These are phyloP conservation scores for Linepithema humile DNA, from an alignment of 1,140 invertebrate species.

Conservation along the genomic window DNA sequence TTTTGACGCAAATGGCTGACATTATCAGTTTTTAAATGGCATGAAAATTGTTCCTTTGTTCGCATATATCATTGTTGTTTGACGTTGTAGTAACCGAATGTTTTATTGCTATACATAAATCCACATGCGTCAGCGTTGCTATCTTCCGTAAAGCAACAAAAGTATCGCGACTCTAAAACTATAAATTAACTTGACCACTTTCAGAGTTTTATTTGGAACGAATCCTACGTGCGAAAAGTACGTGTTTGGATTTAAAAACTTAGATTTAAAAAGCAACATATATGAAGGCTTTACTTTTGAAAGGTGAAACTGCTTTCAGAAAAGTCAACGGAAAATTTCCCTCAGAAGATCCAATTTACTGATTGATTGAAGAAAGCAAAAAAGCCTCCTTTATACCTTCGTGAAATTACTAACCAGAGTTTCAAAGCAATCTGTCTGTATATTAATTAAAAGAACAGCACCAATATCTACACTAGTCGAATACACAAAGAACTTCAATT, in stretches of 20 bases:
- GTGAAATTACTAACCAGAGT: neutral
- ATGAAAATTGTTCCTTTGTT: neutral
- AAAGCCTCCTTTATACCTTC: neutral
- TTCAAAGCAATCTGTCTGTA: neutral
- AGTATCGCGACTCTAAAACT: neutral
- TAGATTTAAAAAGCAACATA: neutral
- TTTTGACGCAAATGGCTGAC: neutral
- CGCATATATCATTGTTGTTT: neutral
- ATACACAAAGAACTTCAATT: conserved; percentile 4
- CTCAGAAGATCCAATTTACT: conserved; percentile 14
- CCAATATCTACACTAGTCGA: neutral
- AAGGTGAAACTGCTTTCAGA: neutral
- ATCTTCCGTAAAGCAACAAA: neutral
- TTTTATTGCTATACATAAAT: neutral
- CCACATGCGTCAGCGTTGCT: neutral
- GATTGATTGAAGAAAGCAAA: neutral
- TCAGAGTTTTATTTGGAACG: neutral
- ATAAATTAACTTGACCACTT: neutral
- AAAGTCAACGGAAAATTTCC: conserved; percentile 22
- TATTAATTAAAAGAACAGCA: conserved; percentile 19
- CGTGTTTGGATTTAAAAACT: conserved; percentile 10
- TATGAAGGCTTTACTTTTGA: neutral
- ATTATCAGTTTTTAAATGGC: neutral
- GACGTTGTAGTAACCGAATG: neutral
- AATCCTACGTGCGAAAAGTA: conserved; percentile 6